Evolutionary conservation across 1,140 invertebrate species (phyloP).

Genomic region (Muscidifurax raptorellus): DNA sequence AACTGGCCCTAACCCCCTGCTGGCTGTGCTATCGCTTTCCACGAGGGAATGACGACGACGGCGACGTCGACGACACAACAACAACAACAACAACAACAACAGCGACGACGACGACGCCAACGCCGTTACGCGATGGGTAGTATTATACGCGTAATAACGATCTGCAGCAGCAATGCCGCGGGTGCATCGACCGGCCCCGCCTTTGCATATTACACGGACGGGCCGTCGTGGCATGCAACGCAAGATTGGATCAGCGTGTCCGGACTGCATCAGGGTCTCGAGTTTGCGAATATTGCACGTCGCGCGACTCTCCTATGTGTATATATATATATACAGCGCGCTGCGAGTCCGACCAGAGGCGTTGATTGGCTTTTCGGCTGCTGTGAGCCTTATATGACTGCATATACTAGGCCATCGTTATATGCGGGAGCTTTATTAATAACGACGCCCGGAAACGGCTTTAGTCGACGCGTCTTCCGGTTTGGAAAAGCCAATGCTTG

Average conservation of each 20-base stretch:
- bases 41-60: neutral
- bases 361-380: conserved; percentile 10
- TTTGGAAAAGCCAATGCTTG: too few species aligned
- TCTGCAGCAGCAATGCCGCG: neutral
- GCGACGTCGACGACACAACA: neutral
- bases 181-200: neutral
- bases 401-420: too few species aligned
- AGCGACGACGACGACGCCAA: too few species aligned
- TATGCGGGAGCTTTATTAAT: neutral
- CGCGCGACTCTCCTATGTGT: neutral
- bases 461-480: too few species aligned
- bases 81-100: neutral
- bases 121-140: too few species aligned
- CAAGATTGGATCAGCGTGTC: conserved; percentile 25
- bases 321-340: too few species aligned
- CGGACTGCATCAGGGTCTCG: neutral
- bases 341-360: neutral
- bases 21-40: neutral
- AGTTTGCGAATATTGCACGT: conserved; percentile 26
- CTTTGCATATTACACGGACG: neutral
- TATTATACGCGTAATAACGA: neutral
- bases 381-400: neutral
- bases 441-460: neutral
- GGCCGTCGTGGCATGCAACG: conserved; percentile 3
- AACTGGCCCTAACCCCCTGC: neutral